Conservation (phyloP, 2,888 invertebrate genomes). For the Machimus atricapillus region DNA sequence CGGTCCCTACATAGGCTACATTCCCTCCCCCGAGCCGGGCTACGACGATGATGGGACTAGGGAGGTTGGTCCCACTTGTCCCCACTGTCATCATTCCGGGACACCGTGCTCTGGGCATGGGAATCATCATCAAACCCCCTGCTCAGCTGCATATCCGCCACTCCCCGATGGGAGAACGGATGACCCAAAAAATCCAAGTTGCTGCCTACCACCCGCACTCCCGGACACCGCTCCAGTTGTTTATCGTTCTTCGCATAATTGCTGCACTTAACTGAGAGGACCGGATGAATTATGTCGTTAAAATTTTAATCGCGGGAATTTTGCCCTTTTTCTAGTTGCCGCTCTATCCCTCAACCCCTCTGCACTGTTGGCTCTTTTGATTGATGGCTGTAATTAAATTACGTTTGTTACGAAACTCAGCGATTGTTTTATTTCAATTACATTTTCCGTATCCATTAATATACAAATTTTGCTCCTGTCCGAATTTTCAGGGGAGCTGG, state of each 20-base stretch:
- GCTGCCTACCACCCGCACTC: neutral
- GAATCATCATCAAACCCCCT: neutral
- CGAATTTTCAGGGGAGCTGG: neutral
- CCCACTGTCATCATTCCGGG: neutral
- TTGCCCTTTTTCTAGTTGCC: neutral
- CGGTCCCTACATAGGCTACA: neutral
- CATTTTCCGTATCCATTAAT: neutral
- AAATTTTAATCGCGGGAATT: neutral
- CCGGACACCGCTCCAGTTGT: neutral
- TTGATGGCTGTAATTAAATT: neutral
- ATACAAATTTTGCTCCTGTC: neutral
- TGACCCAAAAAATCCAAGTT: neutral
- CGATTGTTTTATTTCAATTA: neutral
- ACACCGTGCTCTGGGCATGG: neutral
- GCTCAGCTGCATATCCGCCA: neutral
- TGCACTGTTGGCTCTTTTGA: neutral
- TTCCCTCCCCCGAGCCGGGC: neutral
- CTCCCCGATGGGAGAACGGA: neutral
- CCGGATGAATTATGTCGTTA: constrained; percentile 8
- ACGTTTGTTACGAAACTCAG: neutral
- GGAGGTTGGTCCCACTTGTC: neutral
- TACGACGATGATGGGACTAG: neutral
- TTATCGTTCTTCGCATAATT: neutral
- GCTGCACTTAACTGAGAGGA: neutral
- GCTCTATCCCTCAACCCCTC: neutral